phyloP scores from a whole-genome alignment of 2,888 invertebrate genomes.

The Pristionchus arcanus region DNA sequence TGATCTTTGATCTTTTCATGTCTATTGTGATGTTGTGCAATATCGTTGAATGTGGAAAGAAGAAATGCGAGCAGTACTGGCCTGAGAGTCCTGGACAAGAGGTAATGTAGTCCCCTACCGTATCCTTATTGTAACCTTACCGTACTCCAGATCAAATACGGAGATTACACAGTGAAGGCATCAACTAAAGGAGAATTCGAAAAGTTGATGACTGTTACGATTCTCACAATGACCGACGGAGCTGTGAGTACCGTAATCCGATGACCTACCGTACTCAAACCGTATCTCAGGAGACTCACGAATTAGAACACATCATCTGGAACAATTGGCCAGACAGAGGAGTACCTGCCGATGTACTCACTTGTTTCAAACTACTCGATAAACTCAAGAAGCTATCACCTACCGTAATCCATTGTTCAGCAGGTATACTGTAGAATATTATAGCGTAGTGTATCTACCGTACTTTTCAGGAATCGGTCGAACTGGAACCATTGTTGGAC shows the following conservation, averaged over 20 bases:
- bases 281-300: constrained; percentile 16
- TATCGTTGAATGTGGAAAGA: constrained; percentile 69
- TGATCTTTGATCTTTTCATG: constrained; percentile 4
- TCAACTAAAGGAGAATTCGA: constrained; percentile 63
- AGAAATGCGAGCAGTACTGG: constrained; percentile 75
- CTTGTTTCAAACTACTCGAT: constrained; percentile 37
- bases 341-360: neutral
- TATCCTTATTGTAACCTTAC: neutral
- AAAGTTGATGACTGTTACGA: constrained; percentile 60
- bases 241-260: neutral
- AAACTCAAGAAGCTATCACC: constrained; percentile 27
- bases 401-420: constrained; percentile 55
- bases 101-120: constrained; percentile 29
- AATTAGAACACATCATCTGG: constrained; percentile 51
- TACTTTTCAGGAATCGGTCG: constrained; percentile 49
- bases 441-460: neutral
- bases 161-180: constrained; percentile 63
- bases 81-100: constrained; percentile 58
- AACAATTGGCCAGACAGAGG: constrained; percentile 55
- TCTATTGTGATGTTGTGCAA: constrained; percentile 72
- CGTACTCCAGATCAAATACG: constrained; percentile 56
- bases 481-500: constrained; percentile 50
- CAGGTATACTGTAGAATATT: constrained; percentile 32
- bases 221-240: constrained; percentile 60
- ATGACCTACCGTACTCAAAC: neutral